Percentiles rank a stretch among this genome's conserved stretches.
phyloP scores from a whole-genome alignment of 2,888 invertebrate species.

The Ischnura elegans region DNA sequence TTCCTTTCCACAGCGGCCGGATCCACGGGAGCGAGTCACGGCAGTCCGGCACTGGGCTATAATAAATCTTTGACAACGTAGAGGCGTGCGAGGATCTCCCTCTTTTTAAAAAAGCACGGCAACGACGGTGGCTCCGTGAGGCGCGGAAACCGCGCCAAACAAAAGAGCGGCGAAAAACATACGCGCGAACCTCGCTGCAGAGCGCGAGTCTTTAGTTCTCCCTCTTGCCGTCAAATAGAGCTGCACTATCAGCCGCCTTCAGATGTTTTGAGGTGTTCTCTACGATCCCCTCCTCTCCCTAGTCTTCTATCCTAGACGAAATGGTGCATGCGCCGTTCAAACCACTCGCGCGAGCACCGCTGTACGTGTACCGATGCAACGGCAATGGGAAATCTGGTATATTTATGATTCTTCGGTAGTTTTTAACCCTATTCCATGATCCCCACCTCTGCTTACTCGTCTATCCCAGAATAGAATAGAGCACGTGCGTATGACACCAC shows the following conservation, averaged over 20 bases:
- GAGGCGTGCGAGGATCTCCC: background rate
- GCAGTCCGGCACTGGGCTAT: background rate
- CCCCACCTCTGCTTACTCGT: too few relatives aligned
- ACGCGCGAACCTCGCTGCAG: background rate
- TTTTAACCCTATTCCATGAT: too few relatives aligned
- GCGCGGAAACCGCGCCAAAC: slow-evolving; percentile 8
- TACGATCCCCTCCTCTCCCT: background rate
- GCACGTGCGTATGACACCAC: too few relatives aligned
- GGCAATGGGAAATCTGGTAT: too few relatives aligned
- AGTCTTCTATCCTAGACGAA: background rate
- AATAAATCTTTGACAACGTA: background rate
- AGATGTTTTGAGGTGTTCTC: background rate
- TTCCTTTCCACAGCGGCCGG: background rate
- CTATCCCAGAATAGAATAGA: too few relatives aligned
- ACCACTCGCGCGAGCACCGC: background rate
- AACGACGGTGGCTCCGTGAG: background rate
- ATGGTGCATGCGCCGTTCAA: background rate
- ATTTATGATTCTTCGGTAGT: too few relatives aligned
- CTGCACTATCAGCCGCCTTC: background rate
- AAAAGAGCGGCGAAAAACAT: slow-evolving; percentile 12
- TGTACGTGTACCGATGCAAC: background rate
- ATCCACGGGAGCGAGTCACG: background rate
- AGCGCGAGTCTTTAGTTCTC: background rate
- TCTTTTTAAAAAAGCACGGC: background rate
- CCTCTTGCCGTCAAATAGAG: background rate